phyloP scores from a whole-genome alignment of 1,140 invertebrate species.

The Bombyx mandarina region DNA sequence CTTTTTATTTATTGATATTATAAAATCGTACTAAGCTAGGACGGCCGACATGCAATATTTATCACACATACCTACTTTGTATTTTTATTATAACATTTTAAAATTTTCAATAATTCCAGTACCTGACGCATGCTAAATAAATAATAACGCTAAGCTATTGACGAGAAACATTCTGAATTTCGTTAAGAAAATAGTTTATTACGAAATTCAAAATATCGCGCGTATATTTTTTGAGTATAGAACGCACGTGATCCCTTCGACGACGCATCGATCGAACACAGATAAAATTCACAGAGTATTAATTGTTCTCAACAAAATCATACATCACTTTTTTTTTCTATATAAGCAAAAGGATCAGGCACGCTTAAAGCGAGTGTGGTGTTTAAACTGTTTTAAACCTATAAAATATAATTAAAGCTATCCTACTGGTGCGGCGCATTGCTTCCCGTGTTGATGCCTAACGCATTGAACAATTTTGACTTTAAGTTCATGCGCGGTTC shows the following conservation, averaged over 20 bases:
- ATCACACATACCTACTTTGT: slow-evolving; percentile 29
- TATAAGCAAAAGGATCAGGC: slow-evolving; percentile 22
- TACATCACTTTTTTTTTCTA: background rate
- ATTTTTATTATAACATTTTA: slow-evolving; percentile 24
- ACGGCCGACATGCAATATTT: no score
- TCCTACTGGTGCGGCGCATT: slow-evolving; percentile 56
- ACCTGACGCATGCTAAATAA: slow-evolving; percentile 59
- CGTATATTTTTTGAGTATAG: slow-evolving; percentile 32
- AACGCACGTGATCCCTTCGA: slow-evolving; percentile 34
- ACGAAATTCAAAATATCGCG: slow-evolving; percentile 46
- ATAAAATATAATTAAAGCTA: slow-evolving; percentile 37
- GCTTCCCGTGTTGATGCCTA: slow-evolving; percentile 67
- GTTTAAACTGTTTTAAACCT: slow-evolving; percentile 18
- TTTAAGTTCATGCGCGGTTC: slow-evolving; percentile 69
- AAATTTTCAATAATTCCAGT: slow-evolving; percentile 19
- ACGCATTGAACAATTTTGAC: slow-evolving; percentile 70
- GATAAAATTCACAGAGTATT: background rate
- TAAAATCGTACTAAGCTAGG: no score
- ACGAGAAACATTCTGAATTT: slow-evolving; percentile 32
- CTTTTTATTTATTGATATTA: no score
- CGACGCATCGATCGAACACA: background rate
- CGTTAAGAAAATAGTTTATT: slow-evolving; percentile 8
- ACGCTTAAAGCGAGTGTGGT: slow-evolving; percentile 44
- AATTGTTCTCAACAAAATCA: background rate
- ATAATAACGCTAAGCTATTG: slow-evolving; percentile 55